These are phyloP conservation scores for Agrotis segetum DNA, from an alignment of 2,888 invertebrate genomes.

Conservation along the genomic window DNA sequence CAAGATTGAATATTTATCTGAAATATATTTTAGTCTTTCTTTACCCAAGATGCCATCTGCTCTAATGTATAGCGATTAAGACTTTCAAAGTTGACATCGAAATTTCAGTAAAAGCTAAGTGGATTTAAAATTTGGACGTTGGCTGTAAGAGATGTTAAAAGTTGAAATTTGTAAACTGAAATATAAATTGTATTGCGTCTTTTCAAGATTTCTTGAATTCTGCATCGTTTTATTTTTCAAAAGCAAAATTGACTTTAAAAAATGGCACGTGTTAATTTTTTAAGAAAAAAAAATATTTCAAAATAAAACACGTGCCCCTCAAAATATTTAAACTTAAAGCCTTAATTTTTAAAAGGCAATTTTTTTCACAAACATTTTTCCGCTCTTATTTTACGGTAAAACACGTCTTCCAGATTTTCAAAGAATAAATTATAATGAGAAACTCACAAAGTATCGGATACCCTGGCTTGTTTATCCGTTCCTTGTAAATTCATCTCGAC, in stretches of 20 bases:
- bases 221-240: background rate
- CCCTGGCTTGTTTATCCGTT: slow-evolving; percentile 58
- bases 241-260: background rate
- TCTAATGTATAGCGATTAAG: slow-evolving; percentile 18
- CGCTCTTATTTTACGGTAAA: slow-evolving; percentile 37
- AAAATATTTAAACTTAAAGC: slow-evolving; percentile 30
- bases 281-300: slow-evolving; percentile 5
- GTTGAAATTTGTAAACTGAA: slow-evolving; percentile 19
- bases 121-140: slow-evolving; percentile 21
- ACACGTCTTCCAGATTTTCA: slow-evolving; percentile 55
- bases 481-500: slow-evolving; percentile 62
- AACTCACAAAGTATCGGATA: slow-evolving; percentile 62
- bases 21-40: slow-evolving; percentile 11
- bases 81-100: slow-evolving; percentile 25
- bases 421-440: slow-evolving; percentile 61
- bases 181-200: slow-evolving; percentile 20
- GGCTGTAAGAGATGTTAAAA: slow-evolving; percentile 17
- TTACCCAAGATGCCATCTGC: slow-evolving; percentile 15
- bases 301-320: slow-evolving; percentile 31
- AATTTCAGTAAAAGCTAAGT: slow-evolving; percentile 33
- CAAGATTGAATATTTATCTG: background rate
- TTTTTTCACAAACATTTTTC: slow-evolving; percentile 33
- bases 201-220: background rate
- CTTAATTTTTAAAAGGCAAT: slow-evolving; percentile 35
- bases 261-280: no score